Conservation (phyloP, 2,113 vertebrate genomes). For the Scartelaos histophorus region DNA sequence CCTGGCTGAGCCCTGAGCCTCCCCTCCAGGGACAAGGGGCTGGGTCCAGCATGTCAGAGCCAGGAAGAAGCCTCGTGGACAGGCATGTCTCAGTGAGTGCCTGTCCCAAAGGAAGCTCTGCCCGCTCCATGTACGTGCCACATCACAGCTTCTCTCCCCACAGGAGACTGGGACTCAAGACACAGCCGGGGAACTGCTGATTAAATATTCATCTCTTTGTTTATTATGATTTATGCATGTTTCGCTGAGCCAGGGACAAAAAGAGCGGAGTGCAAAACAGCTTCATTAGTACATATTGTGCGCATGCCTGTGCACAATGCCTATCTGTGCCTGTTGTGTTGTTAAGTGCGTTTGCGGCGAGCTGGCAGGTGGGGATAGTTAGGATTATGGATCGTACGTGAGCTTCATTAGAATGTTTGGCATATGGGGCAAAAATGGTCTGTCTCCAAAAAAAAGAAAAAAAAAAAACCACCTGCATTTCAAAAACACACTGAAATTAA, state of each 20-base stretch:
- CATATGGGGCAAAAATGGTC: constrained; percentile 54
- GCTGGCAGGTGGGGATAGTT: constrained; percentile 68
- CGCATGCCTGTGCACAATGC: constrained; percentile 44
- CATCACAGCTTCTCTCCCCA: constrained; percentile 50
- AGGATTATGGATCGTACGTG: constrained; percentile 67
- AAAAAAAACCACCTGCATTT: constrained; percentile 65
- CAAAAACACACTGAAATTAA: constrained; percentile 53
- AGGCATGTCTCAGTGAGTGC: constrained; percentile 52
- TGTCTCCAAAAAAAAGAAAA: constrained; percentile 60
- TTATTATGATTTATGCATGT: constrained; percentile 78
- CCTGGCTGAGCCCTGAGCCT: constrained; percentile 8
- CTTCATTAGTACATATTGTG: constrained; percentile 75
- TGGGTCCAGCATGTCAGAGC: constrained; percentile 42
- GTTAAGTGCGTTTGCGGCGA: constrained; percentile 41
- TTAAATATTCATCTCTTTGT: constrained; percentile 76
- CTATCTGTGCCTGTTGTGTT: constrained; percentile 25
- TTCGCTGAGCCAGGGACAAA: constrained; percentile 64
- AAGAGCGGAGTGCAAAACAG: constrained; percentile 63
- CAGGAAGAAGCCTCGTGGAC: constrained; percentile 42
- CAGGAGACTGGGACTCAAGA: constrained; percentile 58
- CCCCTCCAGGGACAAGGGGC: constrained; percentile 28
- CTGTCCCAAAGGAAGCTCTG: constrained; percentile 51
- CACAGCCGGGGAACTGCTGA: constrained; percentile 63
- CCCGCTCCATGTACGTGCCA: constrained; percentile 62
- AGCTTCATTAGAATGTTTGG: constrained; percentile 74